Evolutionary conservation across 2,797 vertebrate species (phyloP).

Genomic region (Leuciscus waleckii): DNA sequence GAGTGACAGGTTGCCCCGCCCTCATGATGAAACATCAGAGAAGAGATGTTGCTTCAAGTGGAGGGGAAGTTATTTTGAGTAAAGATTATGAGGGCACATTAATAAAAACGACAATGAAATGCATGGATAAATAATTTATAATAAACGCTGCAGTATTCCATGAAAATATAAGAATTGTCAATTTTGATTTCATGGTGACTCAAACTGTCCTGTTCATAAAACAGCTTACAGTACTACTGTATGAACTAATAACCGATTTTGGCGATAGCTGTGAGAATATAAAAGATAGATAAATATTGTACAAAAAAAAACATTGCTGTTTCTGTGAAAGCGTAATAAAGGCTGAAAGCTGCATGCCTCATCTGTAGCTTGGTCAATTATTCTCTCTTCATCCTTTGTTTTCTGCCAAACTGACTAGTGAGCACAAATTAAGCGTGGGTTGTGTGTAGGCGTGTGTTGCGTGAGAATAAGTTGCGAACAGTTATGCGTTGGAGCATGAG

Average conservation of each 20-base stretch:
- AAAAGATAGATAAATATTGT: neutral
- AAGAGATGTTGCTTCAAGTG: neutral
- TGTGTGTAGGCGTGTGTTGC: conserved; percentile 42
- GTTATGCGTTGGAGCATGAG: conserved; percentile 27
- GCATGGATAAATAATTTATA: neutral
- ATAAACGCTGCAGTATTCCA: neutral
- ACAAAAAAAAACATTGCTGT: neutral
- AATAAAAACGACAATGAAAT: neutral
- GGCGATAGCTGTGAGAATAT: conserved; percentile 1
- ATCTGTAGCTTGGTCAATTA: conserved; percentile 40
- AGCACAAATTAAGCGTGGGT: conserved; percentile 42
- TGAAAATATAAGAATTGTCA: neutral
- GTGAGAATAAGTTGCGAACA: conserved; percentile 39
- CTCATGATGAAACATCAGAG: neutral
- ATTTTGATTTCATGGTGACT: neutral
- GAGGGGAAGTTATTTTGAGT: neutral
- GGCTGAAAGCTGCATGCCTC: conserved; percentile 39
- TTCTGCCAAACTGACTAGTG: conserved; percentile 46
- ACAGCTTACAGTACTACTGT: neutral
- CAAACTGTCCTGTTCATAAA: neutral
- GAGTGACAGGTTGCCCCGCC: neutral
- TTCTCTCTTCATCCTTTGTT: conserved; percentile 49
- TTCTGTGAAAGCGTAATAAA: conserved; percentile 37
- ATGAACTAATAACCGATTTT: neutral
- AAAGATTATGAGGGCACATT: neutral